A percentile compares a stretch with the other conserved stretches of the same genome.
phyloP scores from a whole-genome alignment of 2,888 invertebrate genomes.

The Cepaea hortensis region DNA sequence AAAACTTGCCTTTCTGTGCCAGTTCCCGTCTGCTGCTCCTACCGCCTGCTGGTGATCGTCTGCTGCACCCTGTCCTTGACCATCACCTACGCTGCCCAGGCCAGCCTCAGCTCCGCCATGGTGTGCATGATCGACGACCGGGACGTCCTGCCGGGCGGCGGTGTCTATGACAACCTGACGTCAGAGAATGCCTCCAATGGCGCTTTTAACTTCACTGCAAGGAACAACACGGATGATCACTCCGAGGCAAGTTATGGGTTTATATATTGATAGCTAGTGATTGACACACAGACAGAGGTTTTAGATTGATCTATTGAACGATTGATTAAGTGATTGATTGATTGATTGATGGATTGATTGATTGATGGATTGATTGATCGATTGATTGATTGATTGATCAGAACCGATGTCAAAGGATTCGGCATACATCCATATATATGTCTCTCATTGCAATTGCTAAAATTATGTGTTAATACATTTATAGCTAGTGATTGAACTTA shows the following conservation, averaged over 20 bases:
- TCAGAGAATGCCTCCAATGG: background rate
- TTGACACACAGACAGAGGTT: background rate
- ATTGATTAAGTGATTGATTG: background rate
- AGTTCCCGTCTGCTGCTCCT: constrained; percentile 40
- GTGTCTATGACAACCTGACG: background rate
- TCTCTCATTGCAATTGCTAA: too few relatives aligned
- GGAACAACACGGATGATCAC: background rate
- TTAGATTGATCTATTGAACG: background rate
- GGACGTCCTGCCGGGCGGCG: too few relatives aligned
- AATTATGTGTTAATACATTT: background rate
- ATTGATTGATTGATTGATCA: background rate
- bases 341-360: too few relatives aligned
- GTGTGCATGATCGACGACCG: constrained; percentile 45
- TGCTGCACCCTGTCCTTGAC: constrained; percentile 40
- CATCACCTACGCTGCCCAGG: constrained; percentile 47
- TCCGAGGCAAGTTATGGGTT: background rate
- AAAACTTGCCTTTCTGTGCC: background rate
- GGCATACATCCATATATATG: too few relatives aligned
- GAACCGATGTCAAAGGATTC: too few relatives aligned
- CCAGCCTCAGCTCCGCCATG: constrained; percentile 50
- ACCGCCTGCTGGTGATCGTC: constrained; percentile 39
- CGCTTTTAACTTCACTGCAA: background rate
- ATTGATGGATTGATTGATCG: too few relatives aligned
- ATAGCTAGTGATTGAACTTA: background rate
- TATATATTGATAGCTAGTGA: background rate